Conservation (phyloP, 1,140 invertebrate genomes). For the Theocolax elegans region DNA sequence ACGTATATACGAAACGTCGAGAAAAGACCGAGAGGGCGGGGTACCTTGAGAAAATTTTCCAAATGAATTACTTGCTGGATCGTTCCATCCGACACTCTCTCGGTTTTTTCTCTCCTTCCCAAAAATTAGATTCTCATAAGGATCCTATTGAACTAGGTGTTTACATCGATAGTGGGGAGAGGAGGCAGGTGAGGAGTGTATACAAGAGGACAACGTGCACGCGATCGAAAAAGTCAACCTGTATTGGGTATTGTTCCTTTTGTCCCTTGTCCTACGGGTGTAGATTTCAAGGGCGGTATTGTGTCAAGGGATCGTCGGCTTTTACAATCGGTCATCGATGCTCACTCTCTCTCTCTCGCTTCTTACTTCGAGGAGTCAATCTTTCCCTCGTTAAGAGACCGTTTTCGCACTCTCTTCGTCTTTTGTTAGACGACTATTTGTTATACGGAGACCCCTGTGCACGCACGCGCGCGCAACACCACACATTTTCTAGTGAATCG, state of each 20-base stretch:
- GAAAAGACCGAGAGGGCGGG: too few species aligned
- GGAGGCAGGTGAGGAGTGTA: not conserved
- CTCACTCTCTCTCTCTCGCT: slow-evolving; percentile 39
- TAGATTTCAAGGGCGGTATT: slow-evolving; percentile 48
- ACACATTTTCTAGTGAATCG: too few species aligned
- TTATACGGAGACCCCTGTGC: too few species aligned
- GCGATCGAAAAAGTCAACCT: slow-evolving; percentile 58
- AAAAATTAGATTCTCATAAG: slow-evolving; percentile 61
- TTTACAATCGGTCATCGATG: too few species aligned
- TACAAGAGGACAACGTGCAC: slow-evolving; percentile 39
- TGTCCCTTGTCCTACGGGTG: slow-evolving; percentile 20
- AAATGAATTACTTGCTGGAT: slow-evolving; percentile 61
- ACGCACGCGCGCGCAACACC: too few species aligned
- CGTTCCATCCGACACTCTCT: slow-evolving; percentile 21
- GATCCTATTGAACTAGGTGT: slow-evolving; percentile 61
- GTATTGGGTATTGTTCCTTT: too few species aligned
- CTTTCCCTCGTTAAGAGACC: slow-evolving; percentile 67
- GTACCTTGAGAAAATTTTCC: slow-evolving; percentile 48
- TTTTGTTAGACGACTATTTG: too few species aligned
- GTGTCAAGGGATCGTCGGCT: not conserved
- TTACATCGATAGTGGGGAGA: slow-evolving; percentile 53
- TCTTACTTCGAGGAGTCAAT: slow-evolving; percentile 56
- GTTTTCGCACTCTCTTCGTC: slow-evolving; percentile 62
- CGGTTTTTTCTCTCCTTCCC: slow-evolving; percentile 39
- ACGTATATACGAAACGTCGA: not conserved